Base-by-base conservation (phyloP, 2,888 invertebrate genomes). In the Cerastoderma edule region DNA sequence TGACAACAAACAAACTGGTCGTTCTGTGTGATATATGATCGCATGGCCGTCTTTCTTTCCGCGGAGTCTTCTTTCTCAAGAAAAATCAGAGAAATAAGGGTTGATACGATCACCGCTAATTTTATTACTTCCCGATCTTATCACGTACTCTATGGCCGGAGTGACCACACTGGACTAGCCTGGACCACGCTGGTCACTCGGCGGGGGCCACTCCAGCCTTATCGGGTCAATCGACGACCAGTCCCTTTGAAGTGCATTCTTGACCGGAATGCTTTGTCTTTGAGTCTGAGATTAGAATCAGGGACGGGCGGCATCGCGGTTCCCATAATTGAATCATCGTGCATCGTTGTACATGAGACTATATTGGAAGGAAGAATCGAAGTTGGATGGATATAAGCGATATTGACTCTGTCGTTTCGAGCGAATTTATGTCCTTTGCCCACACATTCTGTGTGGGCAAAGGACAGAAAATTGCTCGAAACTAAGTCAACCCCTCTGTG, bases 121-220 rank as follows among this genome's bases (percentile, higher is more conserved):
- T 60, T 60, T 60, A 60, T 60, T 60, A 39, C 39, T 32, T n/a
- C 30, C 27, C 39, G 60, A 60, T 60, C 60, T 60, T 60, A 60
- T 60, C 60, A 22, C 6, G 60, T 39, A 60, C 60, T 60, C 60
- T 60, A 60, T 60, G 60, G 60, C 60, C 60, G 24, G 27, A 39
- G 22, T 60, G 60, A 60, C 60, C 60, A 39, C 60, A 60, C 22
- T n/a, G n/a, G n/a, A n/a, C n/a, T n/a, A n/a, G n/a, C n/a, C n/a
- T n/a, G n/a, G n/a, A n/a, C n/a, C n/a, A n/a, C n/a, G n/a, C n/a
- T 60, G 60, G 60, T 60, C 60, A 60, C 60, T 60, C 39, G 60
- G 60, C 60, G 22, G 60, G 60, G 60, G 60, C 60, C 60, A 39
- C 60, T 60, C n/a, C 60, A 60, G 60, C 60, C 60, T 60, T 60